A percentile compares a stretch with the other conserved stretches of the same genome.
These are phyloP conservation scores for Chrysaora quinquecirrha DNA, from an alignment of 30 jellyfish, hydroid and myxozoan species.

Conservation along the genomic window DNA sequence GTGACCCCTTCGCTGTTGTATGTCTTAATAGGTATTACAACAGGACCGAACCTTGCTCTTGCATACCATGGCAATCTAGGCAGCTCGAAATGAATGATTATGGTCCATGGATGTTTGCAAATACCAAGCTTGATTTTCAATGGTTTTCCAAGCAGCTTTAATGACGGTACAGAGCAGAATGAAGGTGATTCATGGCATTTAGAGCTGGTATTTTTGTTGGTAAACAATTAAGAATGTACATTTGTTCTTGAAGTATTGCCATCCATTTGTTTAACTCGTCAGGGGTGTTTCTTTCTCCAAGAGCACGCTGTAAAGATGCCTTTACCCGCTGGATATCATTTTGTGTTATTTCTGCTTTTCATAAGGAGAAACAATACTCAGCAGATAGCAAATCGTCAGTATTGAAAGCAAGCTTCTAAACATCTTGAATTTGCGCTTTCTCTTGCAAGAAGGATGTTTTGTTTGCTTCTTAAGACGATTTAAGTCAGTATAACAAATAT, in stretches of 20 bases:
- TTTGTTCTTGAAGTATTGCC: neutral
- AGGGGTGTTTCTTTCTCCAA: neutral
- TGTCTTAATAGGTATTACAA: conserved; percentile 53
- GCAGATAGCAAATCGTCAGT: too few species aligned
- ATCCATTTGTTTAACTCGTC: neutral
- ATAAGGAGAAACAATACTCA: too few species aligned
- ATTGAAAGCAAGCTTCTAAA: too few species aligned
- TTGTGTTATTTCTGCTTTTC: too few species aligned
- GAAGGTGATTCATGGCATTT: neutral
- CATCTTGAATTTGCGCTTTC: too few species aligned
- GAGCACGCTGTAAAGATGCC: neutral
- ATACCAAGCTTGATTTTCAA: neutral
- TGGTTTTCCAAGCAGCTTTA: neutral
- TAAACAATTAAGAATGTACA: neutral
- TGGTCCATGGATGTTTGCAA: neutral
- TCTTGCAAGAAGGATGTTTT: too few species aligned
- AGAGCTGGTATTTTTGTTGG: neutral
- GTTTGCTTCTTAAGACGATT: too few species aligned
- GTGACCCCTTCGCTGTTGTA: conserved; percentile 57
- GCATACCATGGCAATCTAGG: conserved; percentile 74
- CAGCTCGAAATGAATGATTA: neutral
- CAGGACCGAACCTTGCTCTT: conserved; percentile 65
- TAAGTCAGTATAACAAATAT: too few species aligned
- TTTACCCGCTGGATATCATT: neutral
- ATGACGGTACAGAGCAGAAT: neutral